Evolutionary conservation across 2,113 vertebrate species (phyloP), one percentile per base, ranked within the genome.

Genomic region (Anhinga rufa): DNA sequence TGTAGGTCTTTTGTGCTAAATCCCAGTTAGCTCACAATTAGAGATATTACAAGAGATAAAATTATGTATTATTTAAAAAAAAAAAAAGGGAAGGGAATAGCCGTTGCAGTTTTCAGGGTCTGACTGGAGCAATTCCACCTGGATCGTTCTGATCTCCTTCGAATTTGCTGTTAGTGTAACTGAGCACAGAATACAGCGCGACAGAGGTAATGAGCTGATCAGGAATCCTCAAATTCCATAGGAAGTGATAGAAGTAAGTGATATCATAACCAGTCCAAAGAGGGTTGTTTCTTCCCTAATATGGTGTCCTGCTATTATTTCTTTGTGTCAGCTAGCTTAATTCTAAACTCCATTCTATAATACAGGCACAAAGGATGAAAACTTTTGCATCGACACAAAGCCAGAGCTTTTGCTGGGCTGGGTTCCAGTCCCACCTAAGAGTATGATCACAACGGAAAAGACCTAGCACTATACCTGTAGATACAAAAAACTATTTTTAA

Each of bases 161-260:
- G 69, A 13, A 31, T 72, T 85, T 65, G 48, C 81, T 42, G 40
- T 6, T 5, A 7, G 54, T 4, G 3, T 17, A 36, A 32, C 46
- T 17, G 64, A 80, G 58, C 64, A 9, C 66, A 36, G 52, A 81
- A 19, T 16, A 22, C 86, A 42, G 64, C 13, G n/a, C 5, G 31
- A 57, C 91, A 71, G 55, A 18, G 71, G 75, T 83, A 38, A 38
- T 5, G 42, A 62, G 12, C 75, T 31, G 16, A 29, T 13, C 25
- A 7, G 66, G 57, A 82, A 12, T 10, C 77, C 90, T 31, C 74
- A 32, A 3, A 16, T 42, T 20, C 81, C 38, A 2, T 10, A 10
- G 48, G 38, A 24, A 76, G 19, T 0, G 3, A 15, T 0, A 17
- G 68, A 38, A 74, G 7, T 12, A 58, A 24, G 11, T 0, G 18